Percentiles rank a stretch among this genome's conserved stretches.
Conservation (phyloP, 2,888 invertebrate genomes). For the Lochmaea capreae region DNA sequence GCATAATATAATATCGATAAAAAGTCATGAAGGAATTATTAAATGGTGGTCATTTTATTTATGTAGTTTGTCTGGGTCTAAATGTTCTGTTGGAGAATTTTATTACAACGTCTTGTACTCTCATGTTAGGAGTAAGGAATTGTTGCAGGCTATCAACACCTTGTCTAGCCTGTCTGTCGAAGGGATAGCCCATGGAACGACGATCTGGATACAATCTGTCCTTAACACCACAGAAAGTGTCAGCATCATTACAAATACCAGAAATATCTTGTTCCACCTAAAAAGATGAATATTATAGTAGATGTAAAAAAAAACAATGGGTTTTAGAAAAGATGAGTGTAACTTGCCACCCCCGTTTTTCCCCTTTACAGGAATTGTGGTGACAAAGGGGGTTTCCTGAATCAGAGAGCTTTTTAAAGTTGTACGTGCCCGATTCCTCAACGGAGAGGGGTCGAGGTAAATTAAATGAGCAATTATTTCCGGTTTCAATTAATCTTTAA, state of each 20-base stretch:
- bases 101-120: conserved; percentile 73
- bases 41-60: background rate
- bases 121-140: conserved; percentile 82
- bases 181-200: conserved; percentile 87
- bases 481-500: no score
- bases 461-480: no score
- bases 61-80: conserved; percentile 30
- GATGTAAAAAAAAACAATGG: background rate
- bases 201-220: conserved; percentile 84
- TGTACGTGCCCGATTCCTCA: no score
- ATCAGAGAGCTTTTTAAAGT: no score
- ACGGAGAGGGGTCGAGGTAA: no score
- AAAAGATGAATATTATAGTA: conserved; percentile 24
- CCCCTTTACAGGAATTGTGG: no score
- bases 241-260: conserved; percentile 77
- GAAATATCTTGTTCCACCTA: conserved; percentile 69
- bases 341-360: no score
- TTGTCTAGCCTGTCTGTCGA: conserved; percentile 73
- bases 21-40: background rate
- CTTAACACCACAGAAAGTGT: conserved; percentile 83
- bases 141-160: conserved; percentile 71
- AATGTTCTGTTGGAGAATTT: conserved; percentile 69
- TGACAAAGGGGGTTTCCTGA: no score
- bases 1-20: background rate
- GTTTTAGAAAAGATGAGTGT: background rate